Percentiles rank a stretch among this genome's conserved stretches.
phyloP scores from a whole-genome alignment of 1,140 invertebrate species.

The Tetramorium alpestre region DNA sequence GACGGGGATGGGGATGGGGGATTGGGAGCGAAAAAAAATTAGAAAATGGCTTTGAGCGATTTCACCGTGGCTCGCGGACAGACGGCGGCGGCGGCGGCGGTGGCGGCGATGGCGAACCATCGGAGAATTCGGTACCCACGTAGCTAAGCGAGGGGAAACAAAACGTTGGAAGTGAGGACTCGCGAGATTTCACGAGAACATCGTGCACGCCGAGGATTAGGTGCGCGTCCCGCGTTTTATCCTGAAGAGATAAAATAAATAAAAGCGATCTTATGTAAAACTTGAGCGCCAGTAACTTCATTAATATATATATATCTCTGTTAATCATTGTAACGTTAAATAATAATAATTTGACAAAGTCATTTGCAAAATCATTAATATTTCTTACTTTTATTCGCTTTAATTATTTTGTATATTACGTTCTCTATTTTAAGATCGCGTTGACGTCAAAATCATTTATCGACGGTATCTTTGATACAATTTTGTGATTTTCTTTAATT shows the following conservation, averaged over 20 bases:
- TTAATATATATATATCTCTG: background rate
- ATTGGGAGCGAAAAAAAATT: conserved; percentile 37
- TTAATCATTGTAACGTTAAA: background rate
- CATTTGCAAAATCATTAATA: too few relatives aligned
- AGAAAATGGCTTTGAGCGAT: conserved; percentile 56
- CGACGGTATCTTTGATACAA: background rate
- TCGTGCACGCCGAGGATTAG: background rate
- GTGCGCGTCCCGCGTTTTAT: background rate
- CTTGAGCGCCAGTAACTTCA: background rate
- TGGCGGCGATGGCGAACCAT: conserved; percentile 26
- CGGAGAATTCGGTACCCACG: conserved; percentile 43
- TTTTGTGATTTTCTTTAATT: background rate
- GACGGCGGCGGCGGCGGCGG: background rate
- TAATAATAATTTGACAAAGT: background rate
- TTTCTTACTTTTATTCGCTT: too few relatives aligned
- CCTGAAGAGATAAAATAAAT: background rate
- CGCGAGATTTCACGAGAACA: conserved; percentile 32
- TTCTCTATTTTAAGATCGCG: background rate
- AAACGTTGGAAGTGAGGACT: conserved; percentile 26
- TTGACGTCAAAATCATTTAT: background rate
- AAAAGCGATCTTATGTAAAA: background rate
- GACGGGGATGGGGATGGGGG: background rate
- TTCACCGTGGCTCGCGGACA: conserved; percentile 39
- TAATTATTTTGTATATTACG: background rate
- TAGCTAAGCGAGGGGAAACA: conserved; percentile 49